Percentiles rank a stretch among this genome's conserved stretches.
Evolutionary conservation across 2,888 invertebrate species (phyloP).

Genomic region (Eupithecia centaureata): DNA sequence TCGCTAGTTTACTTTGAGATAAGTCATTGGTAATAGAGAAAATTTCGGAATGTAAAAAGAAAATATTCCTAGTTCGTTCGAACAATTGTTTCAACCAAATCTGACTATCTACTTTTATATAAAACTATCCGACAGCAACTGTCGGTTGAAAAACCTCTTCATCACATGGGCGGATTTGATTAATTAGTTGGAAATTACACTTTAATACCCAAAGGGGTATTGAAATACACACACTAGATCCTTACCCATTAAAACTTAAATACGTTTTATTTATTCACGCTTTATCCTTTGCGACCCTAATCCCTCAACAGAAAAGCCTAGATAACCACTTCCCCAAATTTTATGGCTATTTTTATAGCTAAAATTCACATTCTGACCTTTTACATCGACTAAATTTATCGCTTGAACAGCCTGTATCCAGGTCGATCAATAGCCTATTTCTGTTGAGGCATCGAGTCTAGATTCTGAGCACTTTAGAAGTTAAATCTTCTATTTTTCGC

Average conservation of each 20-base stretch:
- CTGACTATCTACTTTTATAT: too few relatives aligned
- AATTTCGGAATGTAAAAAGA: too few relatives aligned
- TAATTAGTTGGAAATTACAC: too few relatives aligned
- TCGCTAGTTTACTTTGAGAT: too few relatives aligned
- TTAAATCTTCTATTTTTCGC: not conserved
- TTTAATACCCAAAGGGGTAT: too few relatives aligned
- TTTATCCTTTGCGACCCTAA: not conserved
- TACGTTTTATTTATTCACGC: not conserved
- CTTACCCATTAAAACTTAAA: not conserved
- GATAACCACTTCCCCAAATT: not conserved
- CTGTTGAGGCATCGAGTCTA: constrained; percentile 1
- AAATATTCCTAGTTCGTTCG: too few relatives aligned
- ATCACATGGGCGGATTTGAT: too few relatives aligned
- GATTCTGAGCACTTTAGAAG: not conserved
- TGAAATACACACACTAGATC: not conserved
- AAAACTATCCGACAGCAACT: too few relatives aligned
- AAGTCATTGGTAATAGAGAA: too few relatives aligned
- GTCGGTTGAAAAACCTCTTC: too few relatives aligned
- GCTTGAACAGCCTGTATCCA: not conserved
- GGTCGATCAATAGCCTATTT: constrained; percentile 4
- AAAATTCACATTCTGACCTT: constrained; percentile 9
- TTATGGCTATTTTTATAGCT: not conserved
- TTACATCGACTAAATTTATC: not conserved
- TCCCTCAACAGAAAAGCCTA: not conserved
- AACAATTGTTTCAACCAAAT: too few relatives aligned